Percentiles rank a stretch among this genome's conserved stretches.
Evolutionary conservation across 2,888 invertebrate genomes (phyloP).

Genomic region (Pomacea canaliculata): DNA sequence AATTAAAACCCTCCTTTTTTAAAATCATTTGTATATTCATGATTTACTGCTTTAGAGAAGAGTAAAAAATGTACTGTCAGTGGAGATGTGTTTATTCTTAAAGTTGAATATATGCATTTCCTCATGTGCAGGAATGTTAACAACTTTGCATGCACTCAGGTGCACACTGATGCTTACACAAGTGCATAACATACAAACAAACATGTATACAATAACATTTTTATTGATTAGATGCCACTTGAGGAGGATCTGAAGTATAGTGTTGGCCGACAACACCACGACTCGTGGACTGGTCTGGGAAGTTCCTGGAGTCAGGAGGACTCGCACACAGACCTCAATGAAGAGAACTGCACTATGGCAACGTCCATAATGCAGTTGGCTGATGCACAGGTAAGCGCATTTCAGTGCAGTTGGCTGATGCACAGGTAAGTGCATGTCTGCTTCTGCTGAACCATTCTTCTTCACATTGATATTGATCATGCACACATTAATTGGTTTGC

Average conservation of each 20-base stretch:
- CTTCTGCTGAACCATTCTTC: neutral
- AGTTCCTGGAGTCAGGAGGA: constrained; percentile 67
- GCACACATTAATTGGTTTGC: too few species aligned
- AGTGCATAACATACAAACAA: too few species aligned
- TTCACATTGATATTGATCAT: neutral
- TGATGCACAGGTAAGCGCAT: constrained; percentile 79
- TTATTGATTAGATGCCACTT: constrained; percentile 45
- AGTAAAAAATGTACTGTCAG: too few species aligned
- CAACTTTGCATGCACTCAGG: too few species aligned
- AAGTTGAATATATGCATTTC: too few species aligned
- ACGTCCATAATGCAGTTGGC: constrained; percentile 75
- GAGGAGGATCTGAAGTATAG: constrained; percentile 45
- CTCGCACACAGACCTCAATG: constrained; percentile 54
- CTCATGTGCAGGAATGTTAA: too few species aligned
- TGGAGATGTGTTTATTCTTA: too few species aligned
- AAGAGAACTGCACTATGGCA: constrained; percentile 59
- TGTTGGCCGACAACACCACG: constrained; percentile 14
- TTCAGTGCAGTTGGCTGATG: constrained; percentile 80
- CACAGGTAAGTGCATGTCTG: constrained; percentile 73
- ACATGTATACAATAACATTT: too few species aligned
- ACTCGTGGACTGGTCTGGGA: constrained; percentile 43
- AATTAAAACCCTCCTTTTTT: neutral
- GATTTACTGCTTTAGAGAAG: too few species aligned
- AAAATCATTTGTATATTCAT: too few species aligned
- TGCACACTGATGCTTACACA: too few species aligned